A percentile compares a stretch with the other conserved stretches of the same genome.
phyloP scores from a whole-genome alignment of 2,888 invertebrate genomes.

The Agriopis aurantiaria region DNA sequence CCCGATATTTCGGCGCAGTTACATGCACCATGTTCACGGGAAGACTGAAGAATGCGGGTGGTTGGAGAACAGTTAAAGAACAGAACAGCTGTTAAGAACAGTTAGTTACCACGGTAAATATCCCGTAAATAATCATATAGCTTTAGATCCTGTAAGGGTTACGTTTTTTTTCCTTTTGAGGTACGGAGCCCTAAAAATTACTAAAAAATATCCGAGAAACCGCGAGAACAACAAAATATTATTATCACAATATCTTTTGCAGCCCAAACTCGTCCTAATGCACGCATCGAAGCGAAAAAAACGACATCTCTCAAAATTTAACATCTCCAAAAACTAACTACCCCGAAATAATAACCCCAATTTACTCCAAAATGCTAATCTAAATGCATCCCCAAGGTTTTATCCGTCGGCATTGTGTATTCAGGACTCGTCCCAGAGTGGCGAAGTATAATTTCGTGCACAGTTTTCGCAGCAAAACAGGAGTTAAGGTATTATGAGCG shows the following conservation, averaged over 20 bases:
- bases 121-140: too few relatives aligned
- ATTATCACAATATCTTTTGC: background rate
- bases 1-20: too few relatives aligned
- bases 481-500: slow-evolving; percentile 34
- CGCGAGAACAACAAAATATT: background rate
- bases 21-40: too few relatives aligned
- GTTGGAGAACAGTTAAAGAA: too few relatives aligned
- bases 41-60: too few relatives aligned
- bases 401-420: slow-evolving; percentile 41
- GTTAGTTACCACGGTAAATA: too few relatives aligned
- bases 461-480: slow-evolving; percentile 39
- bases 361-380: slow-evolving; percentile 45
- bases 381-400: slow-evolving; percentile 48
- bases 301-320: slow-evolving; percentile 14
- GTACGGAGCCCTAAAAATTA: too few relatives aligned
- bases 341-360: slow-evolving; percentile 41
- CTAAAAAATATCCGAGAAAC: too few relatives aligned
- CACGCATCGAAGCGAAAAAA: slow-evolving; percentile 19
- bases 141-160: too few relatives aligned
- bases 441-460: slow-evolving; percentile 36
- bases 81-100: too few relatives aligned
- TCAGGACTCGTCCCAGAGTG: slow-evolving; percentile 35
- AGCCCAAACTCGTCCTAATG: background rate
- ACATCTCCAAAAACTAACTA: slow-evolving; percentile 27
- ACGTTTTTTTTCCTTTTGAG: too few relatives aligned